A percentile compares a stretch with the other conserved stretches of the same genome.
phyloP scores from a whole-genome alignment of 1,140 invertebrate species.

The Maconellicoccus hirsutus region DNA sequence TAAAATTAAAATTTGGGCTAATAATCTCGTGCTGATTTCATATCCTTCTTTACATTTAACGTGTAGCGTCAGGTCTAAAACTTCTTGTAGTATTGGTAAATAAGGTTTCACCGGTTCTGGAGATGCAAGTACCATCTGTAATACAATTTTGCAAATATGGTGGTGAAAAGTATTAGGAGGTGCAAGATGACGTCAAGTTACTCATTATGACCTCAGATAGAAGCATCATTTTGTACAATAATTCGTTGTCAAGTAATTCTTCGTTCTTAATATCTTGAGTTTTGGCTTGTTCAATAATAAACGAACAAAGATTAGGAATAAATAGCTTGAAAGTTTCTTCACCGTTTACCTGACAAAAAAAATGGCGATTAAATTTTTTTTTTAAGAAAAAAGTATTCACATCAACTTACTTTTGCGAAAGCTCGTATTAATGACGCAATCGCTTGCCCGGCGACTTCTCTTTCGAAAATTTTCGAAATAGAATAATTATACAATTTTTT shows the following conservation, averaged over 20 bases:
- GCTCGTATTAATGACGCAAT: conserved; percentile 54
- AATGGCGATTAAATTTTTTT: not conserved
- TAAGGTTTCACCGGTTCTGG: conserved; percentile 43
- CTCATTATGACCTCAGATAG: conserved; percentile 64
- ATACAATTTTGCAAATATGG: not conserved
- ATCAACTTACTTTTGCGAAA: conserved; percentile 46
- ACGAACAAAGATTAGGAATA: conserved; percentile 55
- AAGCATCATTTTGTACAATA: conserved; percentile 65
- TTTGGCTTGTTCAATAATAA: conserved; percentile 42
- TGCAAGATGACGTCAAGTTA: no score
- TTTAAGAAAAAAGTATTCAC: not conserved
- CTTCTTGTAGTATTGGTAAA: conserved; percentile 43
- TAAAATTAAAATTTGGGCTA: conserved; percentile 41
- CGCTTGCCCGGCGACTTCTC: conserved; percentile 65
- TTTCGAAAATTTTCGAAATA: conserved; percentile 61
- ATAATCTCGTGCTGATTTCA: conserved; percentile 40
- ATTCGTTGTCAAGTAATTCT: conserved; percentile 63
- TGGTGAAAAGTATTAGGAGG: no score
- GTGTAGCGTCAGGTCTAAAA: conserved; percentile 49
- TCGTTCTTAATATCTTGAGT: conserved; percentile 49
- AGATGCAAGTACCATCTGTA: conserved; percentile 2
- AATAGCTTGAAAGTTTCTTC: conserved; percentile 55
- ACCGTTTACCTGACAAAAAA: conserved; percentile 38
- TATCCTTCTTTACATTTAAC: conserved; percentile 50
- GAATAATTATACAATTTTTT: conserved; percentile 62